Evolutionary conservation across 1,140 invertebrate genomes (phyloP).

Genomic region (Wiebesia pumilae): DNA sequence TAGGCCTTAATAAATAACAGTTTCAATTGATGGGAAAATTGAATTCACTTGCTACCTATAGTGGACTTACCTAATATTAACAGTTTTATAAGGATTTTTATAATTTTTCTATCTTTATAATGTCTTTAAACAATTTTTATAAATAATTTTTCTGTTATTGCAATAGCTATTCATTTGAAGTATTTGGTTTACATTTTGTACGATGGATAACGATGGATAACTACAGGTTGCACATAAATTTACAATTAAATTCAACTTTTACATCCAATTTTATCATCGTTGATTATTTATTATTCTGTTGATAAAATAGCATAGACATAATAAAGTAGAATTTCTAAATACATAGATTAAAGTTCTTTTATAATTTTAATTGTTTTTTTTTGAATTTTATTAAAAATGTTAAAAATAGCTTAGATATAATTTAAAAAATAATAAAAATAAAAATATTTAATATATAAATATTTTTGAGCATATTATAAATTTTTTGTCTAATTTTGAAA

Average conservation of each 20-base stretch:
- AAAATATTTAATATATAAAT: neutral
- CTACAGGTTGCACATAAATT: neutral
- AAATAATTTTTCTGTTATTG: neutral
- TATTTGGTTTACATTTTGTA: neutral
- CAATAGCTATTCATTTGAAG: neutral
- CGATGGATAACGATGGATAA: neutral
- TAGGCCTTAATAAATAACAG: neutral
- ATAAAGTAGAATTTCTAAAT: neutral
- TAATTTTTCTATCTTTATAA: neutral
- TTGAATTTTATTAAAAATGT: slow-evolving; percentile 20
- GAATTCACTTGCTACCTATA: neutral
- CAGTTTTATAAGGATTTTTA: neutral
- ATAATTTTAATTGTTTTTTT: slow-evolving; percentile 1
- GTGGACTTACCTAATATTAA: neutral
- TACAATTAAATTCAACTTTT: neutral
- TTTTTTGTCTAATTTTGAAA: neutral
- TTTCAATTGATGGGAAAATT: neutral
- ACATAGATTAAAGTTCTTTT: neutral
- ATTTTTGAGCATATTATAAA: neutral
- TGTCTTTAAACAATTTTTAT: slow-evolving; percentile 6
- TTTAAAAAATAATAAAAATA: slow-evolving; percentile 1
- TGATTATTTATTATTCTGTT: slow-evolving; percentile 6
- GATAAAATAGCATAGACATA: neutral
- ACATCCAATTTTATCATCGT: neutral
- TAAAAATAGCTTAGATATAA: neutral